These are phyloP conservation scores for Champsocephalus gunnari DNA, from an alignment of 2,797 vertebrate species.

Conservation along the genomic window DNA sequence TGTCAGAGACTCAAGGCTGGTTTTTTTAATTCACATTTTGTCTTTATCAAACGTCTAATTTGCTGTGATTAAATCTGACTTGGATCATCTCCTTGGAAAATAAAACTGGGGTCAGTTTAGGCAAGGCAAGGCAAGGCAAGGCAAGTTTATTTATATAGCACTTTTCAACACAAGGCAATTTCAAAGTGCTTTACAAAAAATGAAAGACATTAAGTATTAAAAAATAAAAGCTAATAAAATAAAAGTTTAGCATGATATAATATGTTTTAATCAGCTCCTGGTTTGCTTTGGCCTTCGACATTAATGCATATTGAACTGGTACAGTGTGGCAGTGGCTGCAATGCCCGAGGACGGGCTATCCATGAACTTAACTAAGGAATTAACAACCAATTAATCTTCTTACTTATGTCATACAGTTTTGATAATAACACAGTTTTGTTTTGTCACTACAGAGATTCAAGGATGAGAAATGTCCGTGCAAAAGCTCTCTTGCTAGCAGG, in stretches of 20 bases:
- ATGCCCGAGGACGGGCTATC: background rate
- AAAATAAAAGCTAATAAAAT: too few relatives aligned
- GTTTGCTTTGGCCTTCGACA: background rate
- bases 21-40: too few relatives aligned
- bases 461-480: constrained; percentile 46
- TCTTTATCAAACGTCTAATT: too few relatives aligned
- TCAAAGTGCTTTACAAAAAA: too few relatives aligned
- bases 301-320: background rate
- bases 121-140: too few relatives aligned
- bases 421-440: constrained; percentile 22
- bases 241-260: background rate
- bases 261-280: background rate
- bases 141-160: too few relatives aligned
- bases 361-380: background rate
- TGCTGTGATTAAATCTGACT: too few relatives aligned
- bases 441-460: constrained; percentile 55
- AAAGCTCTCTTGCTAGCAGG: constrained; percentile 34
- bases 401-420: background rate
- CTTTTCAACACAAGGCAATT: too few relatives aligned
- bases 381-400: too few relatives aligned
- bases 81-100: background rate
- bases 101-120: background rate
- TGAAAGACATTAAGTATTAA: too few relatives aligned
- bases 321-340: background rate
- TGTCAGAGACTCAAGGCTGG: too few relatives aligned